These are phyloP conservation scores for Micrasema minimum DNA, from an alignment of 1,140 invertebrate species.

Conservation along the genomic window DNA sequence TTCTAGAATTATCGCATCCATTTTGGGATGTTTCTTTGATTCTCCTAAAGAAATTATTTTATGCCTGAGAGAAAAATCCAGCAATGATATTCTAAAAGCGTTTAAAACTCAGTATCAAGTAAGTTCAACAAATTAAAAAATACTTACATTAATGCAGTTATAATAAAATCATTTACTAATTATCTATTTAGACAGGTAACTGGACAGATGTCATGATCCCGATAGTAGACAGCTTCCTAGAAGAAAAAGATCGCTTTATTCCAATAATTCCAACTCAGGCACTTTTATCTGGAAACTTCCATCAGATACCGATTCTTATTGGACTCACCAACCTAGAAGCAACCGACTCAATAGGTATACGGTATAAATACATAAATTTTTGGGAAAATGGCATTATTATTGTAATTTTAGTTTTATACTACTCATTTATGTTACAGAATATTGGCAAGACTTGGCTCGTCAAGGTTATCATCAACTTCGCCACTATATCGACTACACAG, in stretches of 20 bases:
- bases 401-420: too few relatives aligned
- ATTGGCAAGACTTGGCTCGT: conserved; percentile 65
- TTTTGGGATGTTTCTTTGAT: conserved; percentile 65
- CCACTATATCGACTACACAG: conserved; percentile 64
- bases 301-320: conserved; percentile 67
- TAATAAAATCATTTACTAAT: too few relatives aligned
- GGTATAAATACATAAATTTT: not conserved
- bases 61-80: conserved; percentile 73
- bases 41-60: conserved; percentile 60
- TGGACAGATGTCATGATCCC: conserved; percentile 68
- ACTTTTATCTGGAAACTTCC: conserved; percentile 61
- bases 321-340: conserved; percentile 72
- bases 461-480: conserved; percentile 64
- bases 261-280: conserved; percentile 63
- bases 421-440: conserved; percentile 51
- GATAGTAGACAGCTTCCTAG: conserved; percentile 69
- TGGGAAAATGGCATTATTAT: too few relatives aligned
- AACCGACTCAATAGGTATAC: conserved; percentile 64
- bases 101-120: conserved; percentile 71
- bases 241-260: conserved; percentile 67
- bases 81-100: conserved; percentile 67
- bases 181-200: conserved; percentile 64
- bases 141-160: too few relatives aligned
- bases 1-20: conserved; percentile 68
- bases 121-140: conserved; percentile 29